Base-by-base conservation (phyloP, 2,797 vertebrate genomes). In the Cuniculus paca region DNA sequence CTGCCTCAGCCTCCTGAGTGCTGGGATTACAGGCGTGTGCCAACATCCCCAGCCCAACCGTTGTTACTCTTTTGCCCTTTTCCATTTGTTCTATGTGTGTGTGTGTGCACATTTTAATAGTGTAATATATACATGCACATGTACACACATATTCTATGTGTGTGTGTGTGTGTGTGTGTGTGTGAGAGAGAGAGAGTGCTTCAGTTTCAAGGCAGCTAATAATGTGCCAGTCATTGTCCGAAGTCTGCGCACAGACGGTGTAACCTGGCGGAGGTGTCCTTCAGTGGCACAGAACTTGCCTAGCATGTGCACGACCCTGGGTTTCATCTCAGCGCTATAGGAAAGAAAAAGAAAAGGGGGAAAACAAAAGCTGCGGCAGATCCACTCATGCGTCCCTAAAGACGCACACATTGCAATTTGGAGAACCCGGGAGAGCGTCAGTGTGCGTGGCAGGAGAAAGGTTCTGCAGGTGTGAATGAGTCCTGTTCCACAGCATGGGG, bases 151-250 rank as follows among this genome's bases (percentile, higher is more conserved):
- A 3, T 1, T n/a, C n/a, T n/a, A n/a, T n/a, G 2, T 9, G 65
- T 13, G 13, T 19, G 17, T 5, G 10, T 34, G 31, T 63, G 8
- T 19, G 31, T 68, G 65, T 19, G 19, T 1, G 11, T 17, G 19
- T 20, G 17, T 19, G 12, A 78, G 48, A 34, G 63, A 36, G 63
- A 65, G 63, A n/a, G 68, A 11, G 20, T 9, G 9, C 54, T 19
- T 42, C 31, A n/a, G 50, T 88, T 79, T 75, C 60, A 82, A 39
- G 6, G 31, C 19, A 56, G 45, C 48, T 89, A 70, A 3, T 0
- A 20, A 45, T 22, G 20, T 5, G 1, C 31, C n/a, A 7, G 19
- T 34, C 0, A 0, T 17, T 42, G 19, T 70, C 80, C 5, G n/a
- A 65, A 80, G 52, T 24, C 20, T 13, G 17, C 0, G 4, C 22